Evolutionary conservation across 2,888 invertebrate genomes (phyloP).

Genomic region (Xestoiulus laeticollis): DNA sequence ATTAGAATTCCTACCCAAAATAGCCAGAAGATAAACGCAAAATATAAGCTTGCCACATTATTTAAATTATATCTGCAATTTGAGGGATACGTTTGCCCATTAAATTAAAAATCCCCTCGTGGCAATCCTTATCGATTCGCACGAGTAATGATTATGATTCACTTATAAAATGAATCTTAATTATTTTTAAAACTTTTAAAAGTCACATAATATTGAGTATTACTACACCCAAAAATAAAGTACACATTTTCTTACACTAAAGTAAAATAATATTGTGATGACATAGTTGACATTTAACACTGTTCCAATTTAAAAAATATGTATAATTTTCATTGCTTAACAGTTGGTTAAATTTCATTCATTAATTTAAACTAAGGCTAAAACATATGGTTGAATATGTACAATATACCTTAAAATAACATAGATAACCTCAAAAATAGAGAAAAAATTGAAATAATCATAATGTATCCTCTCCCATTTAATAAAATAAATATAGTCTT

Average conservation of each 20-base stretch:
- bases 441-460: too few species aligned
- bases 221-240: background rate
- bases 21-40: constrained; percentile 5
- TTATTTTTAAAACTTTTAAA: background rate
- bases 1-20: constrained; percentile 21
- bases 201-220: background rate
- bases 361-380: too few species aligned
- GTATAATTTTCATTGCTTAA: too few species aligned
- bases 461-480: too few species aligned
- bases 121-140: background rate
- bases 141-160: background rate
- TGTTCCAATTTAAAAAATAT: too few species aligned
- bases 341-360: too few species aligned
- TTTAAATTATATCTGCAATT: background rate
- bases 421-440: too few species aligned
- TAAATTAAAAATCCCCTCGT: background rate
- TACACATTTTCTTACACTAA: background rate
- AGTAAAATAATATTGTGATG: too few species aligned
- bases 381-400: too few species aligned
- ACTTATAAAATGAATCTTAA: background rate
- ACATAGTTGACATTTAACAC: too few species aligned
- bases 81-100: constrained; percentile 3
- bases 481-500: too few species aligned
- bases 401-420: too few species aligned
- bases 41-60: background rate